Evolutionary conservation across 2,888 invertebrate genomes (phyloP), one percentile per base, ranked within the genome.

Genomic region (Siphonodentalium dalli): DNA sequence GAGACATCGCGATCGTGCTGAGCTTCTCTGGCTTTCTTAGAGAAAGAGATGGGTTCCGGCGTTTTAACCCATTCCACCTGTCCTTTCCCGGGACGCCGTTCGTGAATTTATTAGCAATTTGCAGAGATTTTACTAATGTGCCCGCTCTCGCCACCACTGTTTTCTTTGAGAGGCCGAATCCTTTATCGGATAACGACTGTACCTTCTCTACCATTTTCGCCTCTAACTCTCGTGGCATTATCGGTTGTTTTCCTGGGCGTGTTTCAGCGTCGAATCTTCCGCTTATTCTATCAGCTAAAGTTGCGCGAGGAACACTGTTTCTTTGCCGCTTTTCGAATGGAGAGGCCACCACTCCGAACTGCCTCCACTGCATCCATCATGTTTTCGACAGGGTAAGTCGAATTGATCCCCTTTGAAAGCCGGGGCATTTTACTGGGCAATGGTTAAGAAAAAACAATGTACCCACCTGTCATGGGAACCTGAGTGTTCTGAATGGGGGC

Each of bases 321-420:
- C 5, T 18, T n/a, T 7, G 43, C 18, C n/a, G 31, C 43, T 20
- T 43, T 21, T 31, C 43, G 23, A n/a, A 43, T 29, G 4, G 43
- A 43, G 13, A 27, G 23, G 11, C 24, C 15, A n/a, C 29, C 43
- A 6, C 18, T 23, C 21, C 43, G 15, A 6, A 43, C 43, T 21
- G 43, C 43, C 15, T 43, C 43, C 13, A 43, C 43, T 5, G 43
- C 43, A 18, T 15, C 43, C n/a, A 29, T 43, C 31, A 43, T 43
- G 6, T 28, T 24, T 28, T 21, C 27, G 9, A 33, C 35, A 23
- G 35, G 28, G 18, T 46, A n/a, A n/a, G n/a, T n/a, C n/a, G n/a
- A n/a, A n/a, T n/a, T n/a, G n/a, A n/a, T n/a, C n/a, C n/a, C n/a
- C n/a, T n/a, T n/a, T n/a, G n/a, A n/a, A n/a, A n/a, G n/a, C n/a